Base-by-base conservation (phyloP, 1,140 invertebrate species). In the Eupeodes corollae region DNA sequence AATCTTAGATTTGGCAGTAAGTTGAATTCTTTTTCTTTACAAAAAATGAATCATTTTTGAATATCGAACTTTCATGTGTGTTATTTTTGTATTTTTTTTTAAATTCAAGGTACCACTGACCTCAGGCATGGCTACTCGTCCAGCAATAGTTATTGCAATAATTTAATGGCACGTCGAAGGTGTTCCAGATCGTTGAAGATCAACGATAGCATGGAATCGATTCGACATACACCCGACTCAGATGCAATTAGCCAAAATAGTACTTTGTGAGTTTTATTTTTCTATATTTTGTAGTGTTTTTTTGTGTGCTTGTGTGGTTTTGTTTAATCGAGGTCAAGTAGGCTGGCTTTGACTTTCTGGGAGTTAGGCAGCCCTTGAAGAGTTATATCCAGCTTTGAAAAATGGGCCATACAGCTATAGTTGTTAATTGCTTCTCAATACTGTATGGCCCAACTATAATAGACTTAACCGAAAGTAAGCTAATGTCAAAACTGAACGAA, bases 1-100 rank as follows among this genome's bases (percentile, higher is more conserved):
- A 47, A 52, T 34, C 49, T 56, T 9, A 57, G 56, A 44, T 67
- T 67, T 55, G 63, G 63, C 48, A 67, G 63, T 66, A 58, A 66
- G 63, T 61, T 39, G 13, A 11, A 32, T 41, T 41, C 11, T 5
- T 41, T n/a, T n/a, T n/a, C n/a, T n/a, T n/a, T n/a, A n/a, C n/a
- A n/a, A n/a, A n/a, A n/a, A n/a, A 41, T 12, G 19, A 41, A 41
- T 41, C 21, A 26, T 8, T 26, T 26, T 8, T 26, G 14, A n/a
- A n/a, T n/a, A 12, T 46, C 14, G 37, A 14, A 39, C 18, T 15
- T 41, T 18, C 16, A 5, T 41, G 39, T 41, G 16, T 41, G 19
- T 41, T n/a, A n/a, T n/a, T n/a, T 41, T 41, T 14, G 39, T 41
- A 5, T 16, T 19, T 31, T 35, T 34, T 34, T 18, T 39, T 5